Evolutionary conservation across 23 tunicate genomes (phyloP).

Genomic region (Ascidia mentula): DNA sequence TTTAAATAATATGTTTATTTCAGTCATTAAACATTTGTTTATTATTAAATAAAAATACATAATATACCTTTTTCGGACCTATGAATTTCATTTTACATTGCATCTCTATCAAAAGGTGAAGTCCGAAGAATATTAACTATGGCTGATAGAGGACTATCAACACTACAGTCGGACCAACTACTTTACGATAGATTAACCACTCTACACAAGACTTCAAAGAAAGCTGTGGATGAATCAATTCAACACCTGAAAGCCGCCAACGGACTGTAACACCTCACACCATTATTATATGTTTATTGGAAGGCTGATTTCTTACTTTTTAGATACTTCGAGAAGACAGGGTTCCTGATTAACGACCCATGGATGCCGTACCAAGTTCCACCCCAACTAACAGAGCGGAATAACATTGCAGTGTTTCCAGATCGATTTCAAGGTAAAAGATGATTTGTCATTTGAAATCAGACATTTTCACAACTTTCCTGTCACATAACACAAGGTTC

Average conservation of each 20-base stretch:
- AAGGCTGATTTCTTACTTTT: background rate
- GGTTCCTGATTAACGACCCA: slow-evolving; percentile 19
- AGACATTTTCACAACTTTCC: too few relatives aligned
- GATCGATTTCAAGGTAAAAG: background rate
- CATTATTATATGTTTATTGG: background rate
- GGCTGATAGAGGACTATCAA: slow-evolving; percentile 30
- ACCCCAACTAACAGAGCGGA: slow-evolving; percentile 25
- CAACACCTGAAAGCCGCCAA: slow-evolving; percentile 21
- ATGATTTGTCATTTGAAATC: too few relatives aligned
- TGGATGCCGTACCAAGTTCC: slow-evolving; percentile 39
- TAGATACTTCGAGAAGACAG: slow-evolving; percentile 36
- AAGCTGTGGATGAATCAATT: slow-evolving; percentile 11
- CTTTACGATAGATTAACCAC: background rate
- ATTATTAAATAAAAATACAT: too few relatives aligned
- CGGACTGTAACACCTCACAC: background rate
- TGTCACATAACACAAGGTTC: too few relatives aligned
- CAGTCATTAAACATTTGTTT: too few relatives aligned
- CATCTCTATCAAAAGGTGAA: slow-evolving; percentile 45
- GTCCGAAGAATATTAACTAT: slow-evolving; percentile 29
- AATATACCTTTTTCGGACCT: too few relatives aligned
- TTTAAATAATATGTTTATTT: background rate
- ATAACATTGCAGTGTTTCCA: slow-evolving; percentile 19
- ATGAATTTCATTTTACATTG: too few relatives aligned
- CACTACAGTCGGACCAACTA: background rate
- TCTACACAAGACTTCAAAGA: background rate